Base-by-base conservation (phyloP, 2,888 invertebrate genomes). In the Epicampocera succincta region DNA sequence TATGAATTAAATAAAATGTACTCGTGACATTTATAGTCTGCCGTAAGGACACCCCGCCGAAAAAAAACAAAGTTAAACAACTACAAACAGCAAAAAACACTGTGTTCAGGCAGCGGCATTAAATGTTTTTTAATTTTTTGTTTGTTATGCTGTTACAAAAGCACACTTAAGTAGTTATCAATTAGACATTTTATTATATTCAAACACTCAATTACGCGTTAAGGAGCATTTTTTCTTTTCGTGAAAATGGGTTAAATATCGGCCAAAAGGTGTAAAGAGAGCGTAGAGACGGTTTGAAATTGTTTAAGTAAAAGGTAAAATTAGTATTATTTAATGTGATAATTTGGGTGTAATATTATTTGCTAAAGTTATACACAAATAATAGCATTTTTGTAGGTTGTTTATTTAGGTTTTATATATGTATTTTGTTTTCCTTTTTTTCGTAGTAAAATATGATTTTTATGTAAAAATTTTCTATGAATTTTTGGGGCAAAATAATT, bases 1-100 rank as follows among this genome's bases (percentile, higher is more conserved):
- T 89, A 89, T 88, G 85, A 88, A 89, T 88, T 87, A 87, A 75
- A 72, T 86, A 84, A 85, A 8, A 40, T 40, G 3, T 40, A 52
- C 77, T 83, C 80, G 80, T 84, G 84, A 66, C 71, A 76, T 73
- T 84, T 76, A 66, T 78, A 74, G 38, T 6, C n/a, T 12, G 33
- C 46, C 56, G 54, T 33, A 25, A 58, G 5, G 19, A 50, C 25
- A 40, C 3, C 13, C 17, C n/a, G 15, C 9, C 1, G 6, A 6
- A 52, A 25, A 46, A 13, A 42, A 56, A 56, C 21, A 33, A 33
- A 48, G 44, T 29, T 46, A 12, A 46, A 17, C n/a, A 44, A 44
- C 40, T 25, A 60, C 4, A 38, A 40, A 58, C 19, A 13, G n/a
- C 13, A 3, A 5, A 25, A 25, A 25, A 25, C 40, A 21, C 21